These are phyloP conservation scores for Drosophila suzukii DNA, from an alignment of 1,140 invertebrate genomes.

Conservation along the genomic window DNA sequence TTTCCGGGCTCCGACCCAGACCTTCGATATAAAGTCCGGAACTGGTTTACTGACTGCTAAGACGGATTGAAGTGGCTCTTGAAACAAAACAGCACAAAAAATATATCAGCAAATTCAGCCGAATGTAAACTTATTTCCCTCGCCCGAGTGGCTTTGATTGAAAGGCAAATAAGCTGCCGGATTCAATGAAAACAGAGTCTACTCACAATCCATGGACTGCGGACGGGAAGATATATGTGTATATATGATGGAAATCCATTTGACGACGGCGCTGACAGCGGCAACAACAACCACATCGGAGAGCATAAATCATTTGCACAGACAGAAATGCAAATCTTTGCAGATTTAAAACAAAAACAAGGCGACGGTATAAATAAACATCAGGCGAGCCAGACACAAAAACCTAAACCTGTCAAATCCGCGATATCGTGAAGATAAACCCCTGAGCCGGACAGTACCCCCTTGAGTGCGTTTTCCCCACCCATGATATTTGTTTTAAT, in stretches of 20 bases:
- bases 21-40: conserved; percentile 27
- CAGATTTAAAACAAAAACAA: conserved; percentile 73
- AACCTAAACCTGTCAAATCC: conserved; percentile 77
- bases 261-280: conserved; percentile 57
- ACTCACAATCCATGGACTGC: conserved; percentile 7
- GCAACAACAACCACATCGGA: conserved; percentile 21
- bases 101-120: conserved; percentile 40
- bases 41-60: conserved; percentile 46
- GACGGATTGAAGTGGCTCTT: conserved; percentile 33
- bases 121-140: conserved; percentile 54
- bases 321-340: conserved; percentile 75
- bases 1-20: conserved; percentile 22
- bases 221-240: conserved; percentile 11
- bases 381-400: conserved; percentile 57
- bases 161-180: conserved; percentile 75
- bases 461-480: conserved; percentile 42
- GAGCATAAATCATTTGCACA: conserved; percentile 71
- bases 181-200: conserved; percentile 52
- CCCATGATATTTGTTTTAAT: conserved; percentile 69
- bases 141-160: conserved; percentile 55
- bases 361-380: conserved; percentile 52
- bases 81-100: conserved; percentile 28
- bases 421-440: conserved; percentile 68
- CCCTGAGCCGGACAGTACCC: conserved; percentile 8
- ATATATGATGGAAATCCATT: conserved; percentile 53